A percentile compares a stretch with the other conserved stretches of the same genome.
Conservation (phyloP, 2,113 vertebrate genomes). For the Herpetotheres cachinnans region DNA sequence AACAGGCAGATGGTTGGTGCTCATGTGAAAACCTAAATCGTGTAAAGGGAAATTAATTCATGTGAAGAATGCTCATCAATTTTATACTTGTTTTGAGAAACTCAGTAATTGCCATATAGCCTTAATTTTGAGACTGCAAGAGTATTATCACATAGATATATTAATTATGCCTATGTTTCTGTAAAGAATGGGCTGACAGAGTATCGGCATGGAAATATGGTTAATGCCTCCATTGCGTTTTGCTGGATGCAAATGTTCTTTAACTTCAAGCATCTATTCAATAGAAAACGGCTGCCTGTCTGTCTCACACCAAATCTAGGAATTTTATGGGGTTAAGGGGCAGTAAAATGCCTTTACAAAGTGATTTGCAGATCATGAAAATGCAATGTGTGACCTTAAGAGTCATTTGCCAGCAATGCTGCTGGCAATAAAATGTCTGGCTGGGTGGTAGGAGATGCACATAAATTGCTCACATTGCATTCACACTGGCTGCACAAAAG, state of each 20-base stretch:
- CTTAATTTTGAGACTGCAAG: background rate
- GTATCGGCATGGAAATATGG: background rate
- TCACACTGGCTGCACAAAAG: background rate
- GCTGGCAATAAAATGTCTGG: background rate
- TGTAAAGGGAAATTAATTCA: background rate
- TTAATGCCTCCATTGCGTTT: background rate
- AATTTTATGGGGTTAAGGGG: constrained; percentile 13
- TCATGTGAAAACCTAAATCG: background rate
- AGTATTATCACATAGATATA: background rate
- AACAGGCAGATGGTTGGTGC: background rate
- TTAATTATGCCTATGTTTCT: background rate
- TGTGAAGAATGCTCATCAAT: background rate
- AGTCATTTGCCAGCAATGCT: background rate
- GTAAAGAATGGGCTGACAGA: background rate
- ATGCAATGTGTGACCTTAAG: constrained; percentile 22
- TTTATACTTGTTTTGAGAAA: background rate
- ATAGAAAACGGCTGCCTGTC: background rate
- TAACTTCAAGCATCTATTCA: background rate
- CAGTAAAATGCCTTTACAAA: background rate
- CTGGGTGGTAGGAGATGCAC: background rate
- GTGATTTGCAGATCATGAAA: constrained; percentile 47
- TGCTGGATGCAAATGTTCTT: background rate
- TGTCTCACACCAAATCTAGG: accelerated
- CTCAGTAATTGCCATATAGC: background rate
- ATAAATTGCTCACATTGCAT: background rate